phyloP scores from a whole-genome alignment of 2,888 invertebrate species.

The Cantharis nigra region DNA sequence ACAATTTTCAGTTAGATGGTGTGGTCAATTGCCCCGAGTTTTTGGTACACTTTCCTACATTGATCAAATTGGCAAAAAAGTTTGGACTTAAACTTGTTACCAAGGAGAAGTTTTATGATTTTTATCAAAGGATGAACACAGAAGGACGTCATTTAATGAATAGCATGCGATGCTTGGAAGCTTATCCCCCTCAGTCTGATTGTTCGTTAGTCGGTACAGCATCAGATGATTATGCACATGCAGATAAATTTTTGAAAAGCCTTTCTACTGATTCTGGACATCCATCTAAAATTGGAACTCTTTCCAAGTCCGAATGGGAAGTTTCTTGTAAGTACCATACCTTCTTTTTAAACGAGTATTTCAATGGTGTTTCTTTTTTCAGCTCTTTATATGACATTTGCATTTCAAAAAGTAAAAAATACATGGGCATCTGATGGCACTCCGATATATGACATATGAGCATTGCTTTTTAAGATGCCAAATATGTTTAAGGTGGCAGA shows the following conservation, averaged over 20 bases:
- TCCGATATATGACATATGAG: conserved; percentile 59
- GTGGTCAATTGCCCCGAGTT: conserved; percentile 99
- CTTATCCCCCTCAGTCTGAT: conserved; percentile 69
- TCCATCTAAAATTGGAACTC: conserved; percentile 71
- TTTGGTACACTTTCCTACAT: conserved; percentile 88
- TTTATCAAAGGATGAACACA: conserved; percentile 68
- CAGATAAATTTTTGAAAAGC: conserved; percentile 61
- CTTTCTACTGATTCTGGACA: conserved; percentile 50
- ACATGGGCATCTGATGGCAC: conserved; percentile 68
- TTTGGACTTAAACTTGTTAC: conserved; percentile 72
- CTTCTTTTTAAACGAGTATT: conserved; percentile 10
- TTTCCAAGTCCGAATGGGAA: conserved; percentile 92
- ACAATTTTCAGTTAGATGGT: conserved; percentile 93
- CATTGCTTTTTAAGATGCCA: not conserved
- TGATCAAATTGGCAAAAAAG: conserved; percentile 74
- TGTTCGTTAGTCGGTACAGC: conserved; percentile 63
- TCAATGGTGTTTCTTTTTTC: conserved; percentile 51
- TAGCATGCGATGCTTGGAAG: conserved; percentile 81
- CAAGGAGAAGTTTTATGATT: conserved; percentile 78
- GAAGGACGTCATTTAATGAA: conserved; percentile 67
- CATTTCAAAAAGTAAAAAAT: conserved; percentile 77
- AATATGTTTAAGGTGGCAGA: not conserved
- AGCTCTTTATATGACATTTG: conserved; percentile 82
- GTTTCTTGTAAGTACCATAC: conserved; percentile 74
- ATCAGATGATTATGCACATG: conserved; percentile 74